phyloP scores from a whole-genome alignment of 1,140 invertebrate genomes.

The Nautilus pompilius region DNA sequence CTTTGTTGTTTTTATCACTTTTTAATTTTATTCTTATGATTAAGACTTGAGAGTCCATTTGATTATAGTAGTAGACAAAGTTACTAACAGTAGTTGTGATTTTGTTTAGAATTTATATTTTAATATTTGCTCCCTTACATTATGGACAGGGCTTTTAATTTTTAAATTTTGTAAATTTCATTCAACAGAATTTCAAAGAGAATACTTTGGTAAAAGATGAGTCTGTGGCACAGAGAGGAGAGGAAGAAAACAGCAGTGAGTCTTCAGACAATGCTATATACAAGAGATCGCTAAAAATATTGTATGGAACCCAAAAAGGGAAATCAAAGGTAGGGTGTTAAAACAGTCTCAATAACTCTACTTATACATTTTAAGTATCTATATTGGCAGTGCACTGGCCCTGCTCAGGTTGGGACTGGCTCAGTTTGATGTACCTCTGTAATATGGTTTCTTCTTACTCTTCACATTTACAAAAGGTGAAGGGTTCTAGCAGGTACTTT shows the following conservation, averaged over 20 bases:
- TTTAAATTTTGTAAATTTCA: not conserved
- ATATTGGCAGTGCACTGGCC: no score
- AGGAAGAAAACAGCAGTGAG: not conserved
- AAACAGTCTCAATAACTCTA: not conserved
- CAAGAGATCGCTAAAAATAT: conserved; percentile 40
- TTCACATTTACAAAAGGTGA: no score
- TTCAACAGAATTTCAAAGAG: not conserved
- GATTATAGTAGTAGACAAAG: no score
- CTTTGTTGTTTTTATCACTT: no score
- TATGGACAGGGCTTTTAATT: not conserved
- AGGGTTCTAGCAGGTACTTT: no score
- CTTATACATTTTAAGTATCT: not conserved
- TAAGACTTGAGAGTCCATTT: no score
- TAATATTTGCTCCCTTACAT: not conserved
- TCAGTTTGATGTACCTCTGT: no score
- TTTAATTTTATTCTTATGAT: no score
- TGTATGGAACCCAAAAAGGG: conserved; percentile 56
- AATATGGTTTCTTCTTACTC: no score
- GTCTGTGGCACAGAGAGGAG: not conserved
- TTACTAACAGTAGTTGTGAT: no score
- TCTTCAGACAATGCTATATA: not conserved
- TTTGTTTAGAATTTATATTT: not conserved
- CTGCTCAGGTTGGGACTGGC: no score
- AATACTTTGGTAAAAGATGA: not conserved
- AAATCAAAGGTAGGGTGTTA: conserved; percentile 48